These are phyloP conservation scores for Linepithema humile DNA, from an alignment of 1,140 invertebrate species.

Conservation along the genomic window DNA sequence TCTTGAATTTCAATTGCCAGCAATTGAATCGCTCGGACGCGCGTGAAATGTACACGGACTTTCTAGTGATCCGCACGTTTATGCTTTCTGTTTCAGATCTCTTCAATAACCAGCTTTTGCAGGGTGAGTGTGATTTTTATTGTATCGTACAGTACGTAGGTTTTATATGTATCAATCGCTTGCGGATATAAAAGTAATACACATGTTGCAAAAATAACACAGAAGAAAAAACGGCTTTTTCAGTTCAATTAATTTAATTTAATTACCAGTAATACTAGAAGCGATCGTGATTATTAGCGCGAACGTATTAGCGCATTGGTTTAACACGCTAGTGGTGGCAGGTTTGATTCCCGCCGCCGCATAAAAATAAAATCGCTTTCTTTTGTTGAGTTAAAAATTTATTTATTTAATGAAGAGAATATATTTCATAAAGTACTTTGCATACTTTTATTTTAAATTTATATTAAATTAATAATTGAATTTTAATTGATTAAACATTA, in stretches of 20 bases:
- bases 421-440: too few species aligned
- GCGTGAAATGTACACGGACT: constrained; percentile 1
- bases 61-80: constrained; percentile 57
- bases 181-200: background rate
- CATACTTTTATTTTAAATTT: too few species aligned
- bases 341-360: too few species aligned
- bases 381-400: too few species aligned
- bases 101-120: constrained; percentile 93
- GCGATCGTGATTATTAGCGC: too few species aligned
- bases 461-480: too few species aligned
- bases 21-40: constrained; percentile 7
- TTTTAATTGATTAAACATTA: too few species aligned
- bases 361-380: too few species aligned
- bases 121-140: constrained; percentile 87
- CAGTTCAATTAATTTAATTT: background rate
- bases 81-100: constrained; percentile 89
- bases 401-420: too few species aligned
- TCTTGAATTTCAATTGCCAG: constrained; percentile 64
- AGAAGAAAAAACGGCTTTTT: background rate
- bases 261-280: too few species aligned
- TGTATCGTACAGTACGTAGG: background rate
- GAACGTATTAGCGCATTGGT: too few species aligned
- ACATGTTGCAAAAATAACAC: background rate
- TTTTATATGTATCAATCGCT: background rate
- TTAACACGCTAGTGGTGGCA: background rate